Evolutionary conservation across 2,113 vertebrate species (phyloP).

Genomic region (Cyanistes caeruleus): DNA sequence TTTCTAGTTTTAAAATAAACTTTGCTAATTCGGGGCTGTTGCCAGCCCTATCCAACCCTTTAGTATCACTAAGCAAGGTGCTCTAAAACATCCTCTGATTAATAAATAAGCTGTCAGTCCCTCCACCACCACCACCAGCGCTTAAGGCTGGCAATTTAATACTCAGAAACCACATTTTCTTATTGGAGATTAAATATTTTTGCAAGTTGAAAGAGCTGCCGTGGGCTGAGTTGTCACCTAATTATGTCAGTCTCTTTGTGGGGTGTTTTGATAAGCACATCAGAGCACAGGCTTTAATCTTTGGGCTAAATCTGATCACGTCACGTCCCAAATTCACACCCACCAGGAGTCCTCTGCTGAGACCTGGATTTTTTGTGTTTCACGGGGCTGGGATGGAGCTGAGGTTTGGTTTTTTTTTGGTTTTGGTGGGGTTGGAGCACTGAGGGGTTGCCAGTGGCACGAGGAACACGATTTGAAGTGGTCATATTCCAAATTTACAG

Average conservation of each 20-base stretch:
- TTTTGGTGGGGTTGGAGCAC: neutral
- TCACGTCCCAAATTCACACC: neutral
- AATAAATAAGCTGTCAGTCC: neutral
- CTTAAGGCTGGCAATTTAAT: neutral
- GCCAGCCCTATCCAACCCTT: neutral
- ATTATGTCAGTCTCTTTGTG: conserved; percentile 65
- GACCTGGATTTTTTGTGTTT: neutral
- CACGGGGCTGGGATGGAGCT: neutral
- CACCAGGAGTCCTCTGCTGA: neutral
- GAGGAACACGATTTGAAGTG: rapidly evolving
- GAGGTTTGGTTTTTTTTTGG: neutral
- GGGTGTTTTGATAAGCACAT: conserved; percentile 48
- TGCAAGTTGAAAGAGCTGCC: conserved; percentile 56
- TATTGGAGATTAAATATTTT: conserved; percentile 57
- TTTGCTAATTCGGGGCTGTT: neutral
- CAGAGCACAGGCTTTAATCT: conserved; percentile 33
- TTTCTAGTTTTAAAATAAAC: neutral
- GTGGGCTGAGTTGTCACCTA: conserved; percentile 67
- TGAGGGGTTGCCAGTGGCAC: neutral
- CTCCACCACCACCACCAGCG: neutral
- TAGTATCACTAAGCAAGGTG: neutral
- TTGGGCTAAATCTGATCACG: neutral
- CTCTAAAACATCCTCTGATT: neutral
- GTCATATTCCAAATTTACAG: neutral
- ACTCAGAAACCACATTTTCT: conserved; percentile 6